These are phyloP conservation scores for Sus cebifrons DNA, from an alignment of 2,797 vertebrate genomes.

Conservation along the genomic window DNA sequence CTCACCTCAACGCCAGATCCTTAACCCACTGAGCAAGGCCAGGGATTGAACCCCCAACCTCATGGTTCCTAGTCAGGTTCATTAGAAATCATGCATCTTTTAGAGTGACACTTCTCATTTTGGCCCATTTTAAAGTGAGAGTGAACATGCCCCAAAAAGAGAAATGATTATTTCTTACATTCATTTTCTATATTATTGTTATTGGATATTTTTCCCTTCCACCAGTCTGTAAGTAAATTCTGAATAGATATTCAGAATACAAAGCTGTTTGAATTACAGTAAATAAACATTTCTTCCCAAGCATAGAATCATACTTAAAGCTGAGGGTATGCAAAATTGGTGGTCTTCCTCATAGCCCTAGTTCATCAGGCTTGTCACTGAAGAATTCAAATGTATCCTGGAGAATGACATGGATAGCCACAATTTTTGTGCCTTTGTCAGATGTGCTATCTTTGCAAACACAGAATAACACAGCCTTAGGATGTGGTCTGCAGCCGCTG, in stretches of 20 bases:
- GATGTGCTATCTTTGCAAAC: not conserved
- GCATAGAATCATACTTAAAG: not conserved
- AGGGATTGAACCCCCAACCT: no score
- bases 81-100: not conserved
- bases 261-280: not conserved
- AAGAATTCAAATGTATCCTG: not conserved
- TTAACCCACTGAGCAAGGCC: no score
- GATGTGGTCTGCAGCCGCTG: not conserved
- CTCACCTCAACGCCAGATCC: no score
- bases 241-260: not conserved
- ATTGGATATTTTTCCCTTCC: not conserved
- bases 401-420: not conserved
- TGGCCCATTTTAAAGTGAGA: conserved; percentile 4
- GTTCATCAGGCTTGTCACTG: not conserved
- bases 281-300: not conserved
- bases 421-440: not conserved
- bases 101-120: conserved; percentile 12
- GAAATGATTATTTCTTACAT: not conserved
- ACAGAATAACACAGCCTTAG: not conserved
- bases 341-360: not conserved
- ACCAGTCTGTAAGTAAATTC: not conserved
- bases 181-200: not conserved
- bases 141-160: not conserved
- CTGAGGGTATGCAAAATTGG: not conserved
- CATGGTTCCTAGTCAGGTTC: no score